Base-by-base conservation (phyloP, 2,888 invertebrate species). In the Caenorhabditis virilis region DNA sequence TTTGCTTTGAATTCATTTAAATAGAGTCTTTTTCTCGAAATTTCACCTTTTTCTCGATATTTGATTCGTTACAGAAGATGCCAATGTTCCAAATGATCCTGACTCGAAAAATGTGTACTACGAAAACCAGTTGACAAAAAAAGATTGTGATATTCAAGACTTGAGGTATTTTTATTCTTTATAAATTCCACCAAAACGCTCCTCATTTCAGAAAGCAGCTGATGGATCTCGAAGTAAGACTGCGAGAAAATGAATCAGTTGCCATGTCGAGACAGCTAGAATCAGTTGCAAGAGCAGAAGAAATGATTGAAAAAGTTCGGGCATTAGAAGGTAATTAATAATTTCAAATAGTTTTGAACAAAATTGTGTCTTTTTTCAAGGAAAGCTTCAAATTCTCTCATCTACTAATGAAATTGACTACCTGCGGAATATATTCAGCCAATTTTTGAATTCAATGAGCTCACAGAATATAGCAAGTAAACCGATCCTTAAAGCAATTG, bases 401-500 rank as follows among this genome's bases (percentile, higher is more conserved):
- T 65, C 59, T 15, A 59, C 65, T 1, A 65, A 41, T 26, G 65
- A 65, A 48, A 55, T 65, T 33, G 65, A 65, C 56, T 65, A 65
- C 48, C 49, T 65, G 38, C 55, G 65, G 36, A 65, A 65, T 39
- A 60, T 65, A 11, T 65, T 65, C 53, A 53, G 52, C 36, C 59
- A 60, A 30, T 65, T 59, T 38, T 47, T 65, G 2, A 55, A 60
- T 16, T 59, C 59, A 39, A 60, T 65, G 59, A 55, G 38, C 45
- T 60, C 65, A 11, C 65, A 59, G 35, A 65, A 42, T 43, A 15
- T 51, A n/a, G 51, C 59, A 33, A 65, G 65, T 54, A 59, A 56
- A 30, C 25, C 52, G 15, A 65, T 65, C 9, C 15, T 65, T 25
- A 65, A 65, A 25, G 65, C 65, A 26, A 65, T 65, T 59, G 65